phyloP scores from a whole-genome alignment of 2,888 invertebrate species.

The Leptogaster cylindrica region DNA sequence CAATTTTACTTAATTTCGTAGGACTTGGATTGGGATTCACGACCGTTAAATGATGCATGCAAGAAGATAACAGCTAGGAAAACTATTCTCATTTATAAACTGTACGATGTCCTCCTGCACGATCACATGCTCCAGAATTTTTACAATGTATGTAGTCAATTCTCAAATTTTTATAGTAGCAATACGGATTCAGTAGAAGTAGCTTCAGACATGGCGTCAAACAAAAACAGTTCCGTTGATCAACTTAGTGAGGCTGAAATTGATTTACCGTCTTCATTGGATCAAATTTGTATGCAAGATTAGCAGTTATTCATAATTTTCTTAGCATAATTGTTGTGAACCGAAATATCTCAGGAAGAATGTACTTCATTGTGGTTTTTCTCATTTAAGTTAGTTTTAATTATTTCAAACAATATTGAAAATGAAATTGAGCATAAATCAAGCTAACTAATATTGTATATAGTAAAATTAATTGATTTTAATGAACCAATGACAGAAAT shows the following conservation, averaged over 20 bases:
- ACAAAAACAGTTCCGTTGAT: constrained; percentile 38
- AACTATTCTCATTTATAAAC: constrained; percentile 50
- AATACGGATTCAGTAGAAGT: constrained; percentile 51
- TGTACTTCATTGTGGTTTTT: not conserved
- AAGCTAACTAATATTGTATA: no score
- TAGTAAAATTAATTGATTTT: no score
- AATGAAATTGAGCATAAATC: no score
- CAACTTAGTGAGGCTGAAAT: constrained; percentile 40
- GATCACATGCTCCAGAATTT: constrained; percentile 52
- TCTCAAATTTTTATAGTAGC: constrained; percentile 49
- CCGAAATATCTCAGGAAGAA: not conserved
- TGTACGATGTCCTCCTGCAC: constrained; percentile 53
- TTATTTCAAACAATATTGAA: no score
- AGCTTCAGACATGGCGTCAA: constrained; percentile 49
- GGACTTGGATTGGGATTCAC: constrained; percentile 42
- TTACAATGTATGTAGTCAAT: constrained; percentile 51
- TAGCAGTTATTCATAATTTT: not conserved
- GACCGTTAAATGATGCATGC: constrained; percentile 49
- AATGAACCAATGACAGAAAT: no score
- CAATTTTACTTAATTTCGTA: not conserved
- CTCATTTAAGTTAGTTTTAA: no score
- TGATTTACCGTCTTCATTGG: constrained; percentile 23
- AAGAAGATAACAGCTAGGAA: constrained; percentile 50
- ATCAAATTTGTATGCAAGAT: constrained; percentile 8
- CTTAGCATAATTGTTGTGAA: no score